These are phyloP conservation scores for Onthophagus sagittarius DNA, from an alignment of 2,888 invertebrate genomes.

Conservation along the genomic window DNA sequence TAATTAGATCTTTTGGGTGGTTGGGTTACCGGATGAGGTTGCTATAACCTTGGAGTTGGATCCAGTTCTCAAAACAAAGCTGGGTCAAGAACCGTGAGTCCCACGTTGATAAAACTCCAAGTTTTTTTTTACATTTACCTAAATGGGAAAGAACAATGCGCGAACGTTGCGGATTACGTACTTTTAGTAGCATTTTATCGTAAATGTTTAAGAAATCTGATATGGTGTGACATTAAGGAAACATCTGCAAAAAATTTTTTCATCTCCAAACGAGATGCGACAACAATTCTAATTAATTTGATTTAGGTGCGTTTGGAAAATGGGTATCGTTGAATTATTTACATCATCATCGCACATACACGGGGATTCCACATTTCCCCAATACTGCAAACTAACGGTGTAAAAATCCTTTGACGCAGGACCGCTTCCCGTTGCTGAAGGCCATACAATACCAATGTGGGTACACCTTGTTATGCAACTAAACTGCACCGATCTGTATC, in stretches of 20 bases:
- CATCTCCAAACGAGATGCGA: background rate
- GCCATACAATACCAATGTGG: background rate
- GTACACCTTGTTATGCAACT: background rate
- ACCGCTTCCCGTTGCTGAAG: background rate
- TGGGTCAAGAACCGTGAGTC: slow-evolving; percentile 41
- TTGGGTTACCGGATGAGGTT: background rate
- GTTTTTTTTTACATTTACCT: background rate
- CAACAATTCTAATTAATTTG: background rate
- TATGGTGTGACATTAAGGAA: background rate
- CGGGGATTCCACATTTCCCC: background rate
- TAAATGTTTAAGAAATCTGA: slow-evolving; percentile 24
- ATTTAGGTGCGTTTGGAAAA: background rate
- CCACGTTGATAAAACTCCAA: slow-evolving; percentile 27
- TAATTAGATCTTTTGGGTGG: background rate
- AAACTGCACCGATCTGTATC: background rate
- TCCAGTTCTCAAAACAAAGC: slow-evolving; percentile 41
- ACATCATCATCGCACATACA: background rate
- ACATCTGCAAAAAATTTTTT: background rate
- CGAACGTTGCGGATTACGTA: slow-evolving; percentile 2
- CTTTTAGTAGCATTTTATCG: slow-evolving; percentile 18
- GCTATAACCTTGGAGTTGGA: slow-evolving; percentile 37
- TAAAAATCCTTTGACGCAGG: background rate
- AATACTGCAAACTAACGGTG: background rate
- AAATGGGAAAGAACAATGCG: background rate
- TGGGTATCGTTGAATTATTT: background rate